Percentiles rank a stretch among this genome's conserved stretches.
These are phyloP conservation scores for Hylomyscus alleni DNA, from an alignment of 2,797 vertebrate species.

Conservation along the genomic window DNA sequence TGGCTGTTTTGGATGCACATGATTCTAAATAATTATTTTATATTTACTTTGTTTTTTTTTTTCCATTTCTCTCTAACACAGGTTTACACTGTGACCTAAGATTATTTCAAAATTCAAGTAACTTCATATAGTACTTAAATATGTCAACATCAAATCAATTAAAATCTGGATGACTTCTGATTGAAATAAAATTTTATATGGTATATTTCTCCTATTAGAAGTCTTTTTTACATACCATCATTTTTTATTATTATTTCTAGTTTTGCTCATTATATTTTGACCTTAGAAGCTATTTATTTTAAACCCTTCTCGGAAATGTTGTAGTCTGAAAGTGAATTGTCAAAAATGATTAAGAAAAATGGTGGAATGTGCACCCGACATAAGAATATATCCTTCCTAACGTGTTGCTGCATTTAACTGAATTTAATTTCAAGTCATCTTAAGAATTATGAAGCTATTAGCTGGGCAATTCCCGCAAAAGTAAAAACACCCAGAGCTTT, in stretches of 20 bases:
- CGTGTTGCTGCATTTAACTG: constrained; percentile 85
- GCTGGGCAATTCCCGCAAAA: constrained; percentile 81
- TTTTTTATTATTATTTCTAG: constrained; percentile 84
- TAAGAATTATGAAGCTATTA: constrained; percentile 86
- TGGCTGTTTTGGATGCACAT: neutral
- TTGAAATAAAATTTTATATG: constrained; percentile 71
- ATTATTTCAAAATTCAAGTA: constrained; percentile 65
- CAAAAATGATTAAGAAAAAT: constrained; percentile 86
- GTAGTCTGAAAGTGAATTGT: constrained; percentile 77
- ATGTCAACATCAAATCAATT: neutral
- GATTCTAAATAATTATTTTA: constrained; percentile 1
- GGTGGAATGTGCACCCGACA: constrained; percentile 68
- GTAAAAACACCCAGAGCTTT: constrained; percentile 79
- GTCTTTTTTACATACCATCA: constrained; percentile 33
- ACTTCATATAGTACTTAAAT: constrained; percentile 12
- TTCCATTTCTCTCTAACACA: neutral
- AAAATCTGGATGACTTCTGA: constrained; percentile 69
- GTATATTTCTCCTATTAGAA: constrained; percentile 71
- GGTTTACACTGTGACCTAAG: constrained; percentile 30
- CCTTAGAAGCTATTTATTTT: constrained; percentile 83
- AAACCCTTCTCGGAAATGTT: constrained; percentile 80
- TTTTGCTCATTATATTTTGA: constrained; percentile 72
- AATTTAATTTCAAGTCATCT: constrained; percentile 85
- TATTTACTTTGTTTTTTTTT: neutral
- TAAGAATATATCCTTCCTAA: constrained; percentile 78